Percentiles rank a stretch among this genome's conserved stretches.
Evolutionary conservation across 2,797 vertebrate species (phyloP).

Genomic region (Apodemus agrarius): DNA sequence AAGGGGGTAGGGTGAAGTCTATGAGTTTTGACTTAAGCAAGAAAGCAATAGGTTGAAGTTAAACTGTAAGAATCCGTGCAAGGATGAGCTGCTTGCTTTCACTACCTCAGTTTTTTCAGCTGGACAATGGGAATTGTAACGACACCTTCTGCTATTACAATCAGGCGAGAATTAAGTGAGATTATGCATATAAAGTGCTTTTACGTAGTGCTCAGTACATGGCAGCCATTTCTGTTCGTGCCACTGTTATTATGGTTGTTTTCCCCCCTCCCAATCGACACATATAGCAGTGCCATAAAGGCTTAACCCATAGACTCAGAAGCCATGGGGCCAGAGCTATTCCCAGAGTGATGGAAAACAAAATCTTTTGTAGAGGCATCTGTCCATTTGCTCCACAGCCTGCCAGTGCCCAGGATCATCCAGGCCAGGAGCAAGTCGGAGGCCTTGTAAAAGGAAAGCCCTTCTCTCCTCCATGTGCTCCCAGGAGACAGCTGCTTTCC

Average conservation of each 20-base stretch:
- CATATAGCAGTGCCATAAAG: slow-evolving; percentile 30
- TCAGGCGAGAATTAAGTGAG: background rate
- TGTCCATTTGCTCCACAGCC: slow-evolving; percentile 68
- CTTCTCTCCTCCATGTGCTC: slow-evolving; percentile 40
- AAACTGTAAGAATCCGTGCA: background rate
- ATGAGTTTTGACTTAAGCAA: background rate
- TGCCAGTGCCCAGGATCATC: slow-evolving; percentile 60
- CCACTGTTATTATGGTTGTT: background rate
- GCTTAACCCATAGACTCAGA: slow-evolving; percentile 43
- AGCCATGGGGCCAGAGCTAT: slow-evolving; percentile 39
- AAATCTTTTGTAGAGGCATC: slow-evolving; percentile 74
- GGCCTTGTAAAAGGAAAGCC: slow-evolving; percentile 17
- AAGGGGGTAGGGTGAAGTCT: background rate
- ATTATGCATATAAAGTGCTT: background rate
- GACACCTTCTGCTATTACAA: background rate
- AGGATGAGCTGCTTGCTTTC: background rate
- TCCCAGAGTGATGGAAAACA: slow-evolving; percentile 56
- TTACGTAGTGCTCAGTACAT: background rate
- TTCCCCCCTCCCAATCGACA: background rate
- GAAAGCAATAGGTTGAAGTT: background rate
- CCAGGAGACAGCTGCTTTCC: slow-evolving; percentile 49
- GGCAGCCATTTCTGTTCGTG: background rate
- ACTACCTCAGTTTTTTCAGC: slow-evolving; percentile 15
- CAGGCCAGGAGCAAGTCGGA: slow-evolving; percentile 47
- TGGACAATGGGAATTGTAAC: slow-evolving; percentile 44